Evolutionary conservation across 2,888 invertebrate species (phyloP).

Genomic region (Psococerastis gibbosa): DNA sequence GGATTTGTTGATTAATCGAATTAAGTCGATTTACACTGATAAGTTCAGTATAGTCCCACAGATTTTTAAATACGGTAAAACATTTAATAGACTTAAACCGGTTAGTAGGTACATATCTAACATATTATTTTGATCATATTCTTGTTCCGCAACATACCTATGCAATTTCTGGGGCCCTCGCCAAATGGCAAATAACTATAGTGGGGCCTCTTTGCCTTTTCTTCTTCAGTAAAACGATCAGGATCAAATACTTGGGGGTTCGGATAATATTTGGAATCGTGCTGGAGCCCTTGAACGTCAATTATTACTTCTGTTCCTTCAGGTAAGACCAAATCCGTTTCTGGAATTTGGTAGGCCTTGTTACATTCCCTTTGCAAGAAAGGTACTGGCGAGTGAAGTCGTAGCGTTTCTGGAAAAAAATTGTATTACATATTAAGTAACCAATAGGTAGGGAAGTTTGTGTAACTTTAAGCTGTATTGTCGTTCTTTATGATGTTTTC

Average conservation of each 20-base stretch:
- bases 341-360: slow-evolving; percentile 20
- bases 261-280: slow-evolving; percentile 36
- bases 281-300: slow-evolving; percentile 37
- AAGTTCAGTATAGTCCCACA: too few species aligned
- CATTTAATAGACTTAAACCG: too few species aligned
- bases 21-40: too few species aligned
- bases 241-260: slow-evolving; percentile 41
- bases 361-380: slow-evolving; percentile 24
- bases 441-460: background rate
- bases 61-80: too few species aligned
- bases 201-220: slow-evolving; percentile 31
- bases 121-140: too few species aligned
- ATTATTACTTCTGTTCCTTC: slow-evolving; percentile 28
- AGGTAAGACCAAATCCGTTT: slow-evolving; percentile 14
- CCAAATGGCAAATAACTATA: slow-evolving; percentile 37
- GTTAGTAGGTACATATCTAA: too few species aligned
- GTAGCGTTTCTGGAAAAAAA: slow-evolving; percentile 16
- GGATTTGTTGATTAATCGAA: too few species aligned
- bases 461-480: background rate
- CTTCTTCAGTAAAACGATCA: slow-evolving; percentile 35
- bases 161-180: slow-evolving; percentile 35
- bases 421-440: background rate
- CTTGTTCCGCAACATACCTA: slow-evolving; percentile 30
- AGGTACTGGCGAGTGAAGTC: slow-evolving; percentile 25
- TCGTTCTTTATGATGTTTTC: too few species aligned